Conservation (phyloP, 2,113 vertebrate genomes). For the Aleadryas rufinucha region DNA sequence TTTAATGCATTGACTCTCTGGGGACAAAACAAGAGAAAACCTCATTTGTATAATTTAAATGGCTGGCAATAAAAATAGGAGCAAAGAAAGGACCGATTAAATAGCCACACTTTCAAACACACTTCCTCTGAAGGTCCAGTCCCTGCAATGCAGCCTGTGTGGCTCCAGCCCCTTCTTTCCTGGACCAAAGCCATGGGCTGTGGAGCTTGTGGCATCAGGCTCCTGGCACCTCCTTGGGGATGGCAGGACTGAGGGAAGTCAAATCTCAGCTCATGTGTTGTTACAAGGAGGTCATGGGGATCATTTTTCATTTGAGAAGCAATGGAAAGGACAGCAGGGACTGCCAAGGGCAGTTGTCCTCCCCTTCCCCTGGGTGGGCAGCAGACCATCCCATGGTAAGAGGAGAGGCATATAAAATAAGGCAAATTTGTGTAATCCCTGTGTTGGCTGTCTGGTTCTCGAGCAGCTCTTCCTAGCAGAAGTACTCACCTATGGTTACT, state of each 20-base stretch:
- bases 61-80: slow-evolving; percentile 11
- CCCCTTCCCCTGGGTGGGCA: not conserved
- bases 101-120: not conserved
- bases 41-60: slow-evolving; percentile 45
- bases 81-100: not conserved
- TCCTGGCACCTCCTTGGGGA: rapidly evolving
- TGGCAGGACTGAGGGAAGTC: not conserved
- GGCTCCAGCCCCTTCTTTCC: not conserved
- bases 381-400: not conserved
- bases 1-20: not conserved
- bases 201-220: not conserved
- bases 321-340: not conserved
- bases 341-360: not conserved
- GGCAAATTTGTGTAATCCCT: not conserved
- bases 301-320: not conserved
- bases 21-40: not conserved
- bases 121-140: not conserved
- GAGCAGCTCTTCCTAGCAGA: not conserved
- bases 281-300: not conserved
- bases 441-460: not conserved
- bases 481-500: not conserved
- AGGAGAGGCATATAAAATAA: not conserved
- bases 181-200: not conserved
- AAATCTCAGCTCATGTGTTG: rapidly evolving
- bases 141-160: not conserved